Percentiles rank a stretch among this genome's conserved stretches.
Evolutionary conservation across 1,140 invertebrate species (phyloP).

Genomic region (Chlorops oryzae): DNA sequence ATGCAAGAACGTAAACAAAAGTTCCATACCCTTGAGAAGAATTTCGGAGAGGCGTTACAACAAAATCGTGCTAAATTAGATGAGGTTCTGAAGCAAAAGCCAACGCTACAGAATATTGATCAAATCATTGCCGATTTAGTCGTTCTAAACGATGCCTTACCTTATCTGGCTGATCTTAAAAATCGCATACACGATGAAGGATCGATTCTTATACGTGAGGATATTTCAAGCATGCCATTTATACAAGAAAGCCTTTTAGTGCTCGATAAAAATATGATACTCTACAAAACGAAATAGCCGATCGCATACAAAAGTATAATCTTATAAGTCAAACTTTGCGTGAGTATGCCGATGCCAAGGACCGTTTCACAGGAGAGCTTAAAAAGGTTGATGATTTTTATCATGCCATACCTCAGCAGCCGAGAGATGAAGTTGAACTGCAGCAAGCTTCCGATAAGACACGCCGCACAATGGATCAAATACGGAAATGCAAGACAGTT

Average conservation of each 20-base stretch:
- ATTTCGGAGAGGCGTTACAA: slow-evolving; percentile 58
- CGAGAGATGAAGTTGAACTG: slow-evolving; percentile 47
- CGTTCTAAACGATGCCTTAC: slow-evolving; percentile 49
- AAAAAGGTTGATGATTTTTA: slow-evolving; percentile 52
- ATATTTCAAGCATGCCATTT: slow-evolving; percentile 67
- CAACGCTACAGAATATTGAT: slow-evolving; percentile 44
- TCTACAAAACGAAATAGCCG: slow-evolving; percentile 63
- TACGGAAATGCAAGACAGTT: slow-evolving; percentile 67
- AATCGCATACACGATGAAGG: slow-evolving; percentile 64
- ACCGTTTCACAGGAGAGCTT: slow-evolving; percentile 62
- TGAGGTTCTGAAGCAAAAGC: slow-evolving; percentile 49
- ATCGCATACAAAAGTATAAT: slow-evolving; percentile 68
- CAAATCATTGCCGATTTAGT: slow-evolving; percentile 44
- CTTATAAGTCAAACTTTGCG: slow-evolving; percentile 67
- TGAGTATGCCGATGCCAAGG: slow-evolving; percentile 66
- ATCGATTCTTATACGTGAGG: slow-evolving; percentile 69
- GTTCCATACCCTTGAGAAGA: slow-evolving; percentile 61
- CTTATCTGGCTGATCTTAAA: slow-evolving; percentile 51
- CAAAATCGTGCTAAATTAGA: slow-evolving; percentile 52
- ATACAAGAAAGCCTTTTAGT: slow-evolving; percentile 71
- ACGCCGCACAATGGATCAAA: slow-evolving; percentile 64
- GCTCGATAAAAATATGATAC: slow-evolving; percentile 75
- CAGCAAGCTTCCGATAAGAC: slow-evolving; percentile 63
- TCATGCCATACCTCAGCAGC: slow-evolving; percentile 32
- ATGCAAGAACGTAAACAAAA: slow-evolving; percentile 63